These are phyloP conservation scores for Prenolepis imparis DNA, from an alignment of 2,888 invertebrate species.

Conservation along the genomic window DNA sequence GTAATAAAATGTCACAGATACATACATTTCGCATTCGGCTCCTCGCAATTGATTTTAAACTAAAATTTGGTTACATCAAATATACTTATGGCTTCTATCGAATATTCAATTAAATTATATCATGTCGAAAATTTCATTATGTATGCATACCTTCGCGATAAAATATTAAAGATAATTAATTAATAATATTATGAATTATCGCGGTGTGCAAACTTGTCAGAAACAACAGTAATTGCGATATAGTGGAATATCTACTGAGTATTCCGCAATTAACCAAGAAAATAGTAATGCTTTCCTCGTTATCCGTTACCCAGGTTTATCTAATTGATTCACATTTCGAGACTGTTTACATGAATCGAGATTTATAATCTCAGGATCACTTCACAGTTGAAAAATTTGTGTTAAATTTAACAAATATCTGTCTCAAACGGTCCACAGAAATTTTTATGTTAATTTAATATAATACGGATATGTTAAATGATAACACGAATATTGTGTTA, in stretches of 20 bases:
- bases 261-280: neutral
- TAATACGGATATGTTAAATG: too few species aligned
- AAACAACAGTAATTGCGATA: neutral
- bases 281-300: neutral
- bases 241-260: neutral
- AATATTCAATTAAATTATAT: slow-evolving; percentile 28
- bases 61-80: neutral
- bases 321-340: neutral
- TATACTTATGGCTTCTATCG: slow-evolving; percentile 7
- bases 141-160: neutral
- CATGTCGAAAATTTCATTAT: slow-evolving; percentile 7
- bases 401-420: too few species aligned
- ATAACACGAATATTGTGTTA: too few species aligned
- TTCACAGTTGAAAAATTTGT: too few species aligned
- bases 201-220: neutral
- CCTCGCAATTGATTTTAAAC: neutral
- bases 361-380: neutral
- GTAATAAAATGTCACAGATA: neutral
- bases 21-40: neutral
- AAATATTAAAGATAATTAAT: slow-evolving; percentile 2
- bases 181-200: slow-evolving; percentile 24
- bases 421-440: too few species aligned
- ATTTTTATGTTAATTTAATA: too few species aligned
- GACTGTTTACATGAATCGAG: neutral
- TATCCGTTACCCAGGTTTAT: neutral